Conservation (phyloP, 2,113 vertebrate genomes). For the Regulus satrapa region DNA sequence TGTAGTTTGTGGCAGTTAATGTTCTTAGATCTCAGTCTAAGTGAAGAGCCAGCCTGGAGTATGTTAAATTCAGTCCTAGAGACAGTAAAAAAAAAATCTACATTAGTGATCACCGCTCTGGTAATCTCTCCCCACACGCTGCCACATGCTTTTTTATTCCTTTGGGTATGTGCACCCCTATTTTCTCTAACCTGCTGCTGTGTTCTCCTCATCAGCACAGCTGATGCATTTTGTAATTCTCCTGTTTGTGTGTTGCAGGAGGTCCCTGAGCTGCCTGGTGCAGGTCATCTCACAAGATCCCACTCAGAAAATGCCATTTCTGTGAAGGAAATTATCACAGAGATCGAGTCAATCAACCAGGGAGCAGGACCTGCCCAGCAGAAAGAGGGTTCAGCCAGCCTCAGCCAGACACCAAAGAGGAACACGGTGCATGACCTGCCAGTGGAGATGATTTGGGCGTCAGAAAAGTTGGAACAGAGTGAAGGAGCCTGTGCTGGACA, state of each 20-base stretch:
- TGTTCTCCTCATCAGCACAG: background rate
- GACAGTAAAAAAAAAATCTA: background rate
- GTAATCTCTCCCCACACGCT: background rate
- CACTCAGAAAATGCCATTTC: slow-evolving; percentile 87
- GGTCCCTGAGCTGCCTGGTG: slow-evolving; percentile 60
- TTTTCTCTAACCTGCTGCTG: background rate
- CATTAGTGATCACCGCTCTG: background rate
- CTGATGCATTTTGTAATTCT: background rate
- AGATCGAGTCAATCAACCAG: slow-evolving; percentile 87
- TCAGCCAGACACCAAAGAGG: slow-evolving; percentile 76
- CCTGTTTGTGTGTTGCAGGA: slow-evolving; percentile 62
- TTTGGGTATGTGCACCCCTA: background rate
- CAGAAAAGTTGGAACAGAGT: slow-evolving; percentile 34
- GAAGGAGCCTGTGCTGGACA: slow-evolving; percentile 33
- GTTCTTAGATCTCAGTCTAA: background rate
- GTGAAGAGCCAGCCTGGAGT: background rate
- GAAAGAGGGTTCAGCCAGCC: slow-evolving; percentile 69
- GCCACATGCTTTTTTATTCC: background rate
- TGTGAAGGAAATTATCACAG: slow-evolving; percentile 92
- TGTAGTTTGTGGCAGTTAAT: background rate
- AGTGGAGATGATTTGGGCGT: slow-evolving; percentile 42
- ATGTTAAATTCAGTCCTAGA: background rate
- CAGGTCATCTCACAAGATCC: slow-evolving; percentile 57
- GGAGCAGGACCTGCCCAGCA: slow-evolving; percentile 64
- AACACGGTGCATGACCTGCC: slow-evolving; percentile 63